A percentile compares a stretch with the other conserved stretches of the same genome.
Conservation (phyloP, 2,888 invertebrate species). For the Aleiodes alternator region DNA sequence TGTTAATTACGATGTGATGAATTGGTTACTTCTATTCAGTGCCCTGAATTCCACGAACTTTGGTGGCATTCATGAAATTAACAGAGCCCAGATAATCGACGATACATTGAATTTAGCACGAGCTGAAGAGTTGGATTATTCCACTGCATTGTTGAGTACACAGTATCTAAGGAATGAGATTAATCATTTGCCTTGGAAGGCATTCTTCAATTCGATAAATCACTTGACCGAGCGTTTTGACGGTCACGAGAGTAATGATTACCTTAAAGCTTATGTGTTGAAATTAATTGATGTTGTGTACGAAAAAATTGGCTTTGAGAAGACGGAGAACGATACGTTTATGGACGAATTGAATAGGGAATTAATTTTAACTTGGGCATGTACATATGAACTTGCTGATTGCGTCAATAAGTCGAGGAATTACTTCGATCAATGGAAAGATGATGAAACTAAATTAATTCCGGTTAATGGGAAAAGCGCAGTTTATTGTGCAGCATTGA, state of each 20-base stretch:
- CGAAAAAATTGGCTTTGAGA: conserved; percentile 77
- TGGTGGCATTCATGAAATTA: conserved; percentile 78
- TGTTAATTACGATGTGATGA: conserved; percentile 80
- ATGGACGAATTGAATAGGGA: conserved; percentile 80
- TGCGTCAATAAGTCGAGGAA: conserved; percentile 78
- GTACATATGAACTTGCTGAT: conserved; percentile 79
- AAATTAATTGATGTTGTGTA: conserved; percentile 76
- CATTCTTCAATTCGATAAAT: conserved; percentile 73
- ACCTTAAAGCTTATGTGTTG: conserved; percentile 67
- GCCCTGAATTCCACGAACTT: conserved; percentile 75
- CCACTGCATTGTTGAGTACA: conserved; percentile 81
- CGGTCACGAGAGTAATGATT: conserved; percentile 35
- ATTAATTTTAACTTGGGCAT: conserved; percentile 81
- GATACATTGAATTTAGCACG: conserved; percentile 87
- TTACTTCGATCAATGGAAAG: conserved; percentile 69
- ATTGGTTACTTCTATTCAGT: conserved; percentile 78
- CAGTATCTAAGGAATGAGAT: conserved; percentile 83
- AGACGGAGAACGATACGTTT: conserved; percentile 75
- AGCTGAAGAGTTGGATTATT: conserved; percentile 80
- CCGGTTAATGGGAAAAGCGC: conserved; percentile 81
- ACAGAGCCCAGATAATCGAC: conserved; percentile 88
- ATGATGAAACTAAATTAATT: conserved; percentile 63
- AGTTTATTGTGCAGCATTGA: conserved; percentile 87
- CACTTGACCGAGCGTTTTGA: conserved; percentile 69
- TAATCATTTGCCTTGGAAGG: conserved; percentile 87